A percentile compares a stretch with the other conserved stretches of the same genome.
Conservation (phyloP, 2,888 invertebrate genomes). For the Chrysolina haemoptera region DNA sequence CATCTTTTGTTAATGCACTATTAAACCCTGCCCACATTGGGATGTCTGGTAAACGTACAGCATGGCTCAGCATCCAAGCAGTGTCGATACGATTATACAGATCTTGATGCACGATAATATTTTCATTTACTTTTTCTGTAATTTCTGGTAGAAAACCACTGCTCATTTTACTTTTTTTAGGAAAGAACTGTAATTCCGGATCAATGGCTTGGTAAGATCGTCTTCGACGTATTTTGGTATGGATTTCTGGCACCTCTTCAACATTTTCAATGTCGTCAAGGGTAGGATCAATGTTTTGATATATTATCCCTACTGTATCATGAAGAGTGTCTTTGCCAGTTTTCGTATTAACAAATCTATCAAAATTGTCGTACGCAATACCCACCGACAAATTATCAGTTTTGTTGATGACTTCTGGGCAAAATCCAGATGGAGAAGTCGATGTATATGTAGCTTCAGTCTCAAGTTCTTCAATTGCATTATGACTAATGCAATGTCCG, state of each 20-base stretch:
- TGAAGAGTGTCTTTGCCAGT: conserved; percentile 5
- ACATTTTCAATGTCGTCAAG: not conserved
- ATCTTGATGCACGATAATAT: conserved; percentile 21
- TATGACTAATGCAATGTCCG: too few relatives aligned
- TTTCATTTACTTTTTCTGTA: conserved; percentile 14
- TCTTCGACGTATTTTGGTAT: not conserved
- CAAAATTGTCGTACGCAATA: not conserved
- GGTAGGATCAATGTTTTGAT: conserved; percentile 8
- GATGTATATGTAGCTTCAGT: too few relatives aligned
- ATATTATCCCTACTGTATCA: too few relatives aligned
- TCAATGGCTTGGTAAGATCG: not conserved
- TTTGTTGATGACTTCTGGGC: not conserved
- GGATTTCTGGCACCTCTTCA: not conserved
- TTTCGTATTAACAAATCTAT: conserved; percentile 12
- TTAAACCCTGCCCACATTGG: not conserved
- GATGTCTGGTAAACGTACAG: conserved; percentile 2
- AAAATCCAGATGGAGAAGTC: too few relatives aligned
- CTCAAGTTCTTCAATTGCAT: too few relatives aligned
- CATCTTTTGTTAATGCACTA: not conserved
- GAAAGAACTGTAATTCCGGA: conserved; percentile 1
- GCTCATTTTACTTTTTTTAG: conserved; percentile 2
- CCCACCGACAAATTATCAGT: too few relatives aligned
- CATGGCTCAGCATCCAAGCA: too few relatives aligned
- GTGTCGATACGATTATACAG: conserved; percentile 1
- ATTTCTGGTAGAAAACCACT: not conserved